Base-by-base conservation (phyloP, 2,888 invertebrate genomes). In the Apodemia duryi region DNA sequence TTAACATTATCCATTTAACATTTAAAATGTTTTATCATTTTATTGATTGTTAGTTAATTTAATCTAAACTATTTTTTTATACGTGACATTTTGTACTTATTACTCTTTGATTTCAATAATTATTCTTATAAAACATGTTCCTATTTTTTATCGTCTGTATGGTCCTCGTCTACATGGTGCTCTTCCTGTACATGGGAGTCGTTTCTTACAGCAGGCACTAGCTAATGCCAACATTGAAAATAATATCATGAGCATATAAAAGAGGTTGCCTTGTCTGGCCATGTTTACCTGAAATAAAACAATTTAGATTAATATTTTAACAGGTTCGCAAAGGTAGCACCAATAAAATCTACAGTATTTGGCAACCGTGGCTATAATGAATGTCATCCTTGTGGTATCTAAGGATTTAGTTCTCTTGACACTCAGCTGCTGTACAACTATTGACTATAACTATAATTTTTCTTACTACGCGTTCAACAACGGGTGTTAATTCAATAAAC, bases 131-230 rank as follows among this genome's bases (percentile, higher is more conserved):
- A 49, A 49, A 4, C 6, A 52, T 52, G 57, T 41, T 46, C 5
- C 13, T 63, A 61, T 3, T 13, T 72, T 21, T 72, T 68, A 82
- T 62, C 76, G 67, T 61, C 80, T 76, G 69, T 78, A 85, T 0
- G 87, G 84, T 0, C 88, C 88, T 1, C 88, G 78, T 6, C 79
- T 78, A 69, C 88, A 89, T 0, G 88, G 89, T 0, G 86, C 83
- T 7, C 75, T 74, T 0, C 86, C 87, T 0, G 76, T 3, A 68
- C 87, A 87, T 0, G 83, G 73, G 0, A 86, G 72, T 1, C 64
- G 76, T 71, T 77, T 85, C 67, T 75, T 81, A 61, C 81, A 76
- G 1, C 78, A 80, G 1, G 71, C 70, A 5, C 65, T 69, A 1
- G 73, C 79, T 7, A 78, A 70, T 6, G 74, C 70, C 2, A 86